Evolutionary conservation across 2,888 invertebrate species (phyloP), one percentile per base, ranked within the genome.

Genomic region (Lysandra coridon): DNA sequence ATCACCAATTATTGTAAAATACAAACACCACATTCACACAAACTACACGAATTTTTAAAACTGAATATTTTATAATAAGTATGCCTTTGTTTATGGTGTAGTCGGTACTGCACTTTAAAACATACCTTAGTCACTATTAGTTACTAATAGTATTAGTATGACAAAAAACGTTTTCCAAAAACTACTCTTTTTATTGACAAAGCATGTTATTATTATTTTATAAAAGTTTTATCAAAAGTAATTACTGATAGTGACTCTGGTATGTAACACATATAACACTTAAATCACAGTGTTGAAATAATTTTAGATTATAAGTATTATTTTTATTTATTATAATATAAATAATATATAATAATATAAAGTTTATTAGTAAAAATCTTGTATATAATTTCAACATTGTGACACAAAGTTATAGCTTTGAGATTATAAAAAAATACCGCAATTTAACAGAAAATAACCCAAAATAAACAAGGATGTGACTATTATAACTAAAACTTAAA

Each of bases 381-480:
- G 7, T 30, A 33, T 53, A 53, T 76, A 53, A 33, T 76, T 76
- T 76, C 76, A 76, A 76, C 76, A 76, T 57, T 53, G 30, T 57
- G 57, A 75, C 30, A 57, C 12, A 6, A 6, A 49, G 1, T 57
- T 53, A 33, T 76, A 53, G 14, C 0, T 33, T 74, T 74, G 57
- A 33, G 76, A 76, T 75, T 53, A 76, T 23, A 79, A 81, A 82
- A 81, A 77, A 77, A 62, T 30, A 30, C n/a, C 23, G 12, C 79
- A 78, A 80, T 33, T 30, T 12, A 78, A 81, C 76, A 79, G 78
- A 75, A 40, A 53, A 78, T 57, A 79, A 73, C 17, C 14, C 17
- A 78, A 78, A 78, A 44, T 23, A 82, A 79, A 81, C 80, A 78
- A 84, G 93, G 93, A 93, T 93, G 93, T 92, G 93, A 93, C 93